Base-by-base conservation (phyloP, 2,113 vertebrate genomes). In the Xiphias gladius region DNA sequence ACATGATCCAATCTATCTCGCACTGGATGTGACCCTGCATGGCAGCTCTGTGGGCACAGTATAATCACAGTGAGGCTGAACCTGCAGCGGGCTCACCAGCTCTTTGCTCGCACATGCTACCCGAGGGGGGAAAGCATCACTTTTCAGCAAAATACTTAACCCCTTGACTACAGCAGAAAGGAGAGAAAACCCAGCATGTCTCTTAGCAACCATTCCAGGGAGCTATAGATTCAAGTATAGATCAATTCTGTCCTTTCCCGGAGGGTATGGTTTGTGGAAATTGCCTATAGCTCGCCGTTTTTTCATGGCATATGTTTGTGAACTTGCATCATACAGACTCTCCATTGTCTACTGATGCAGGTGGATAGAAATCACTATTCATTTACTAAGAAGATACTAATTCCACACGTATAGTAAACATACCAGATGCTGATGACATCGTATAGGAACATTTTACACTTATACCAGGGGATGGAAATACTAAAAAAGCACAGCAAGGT, bases 1-100 rank as follows among this genome's bases (percentile, higher is more conserved):
- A 71, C 73, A 79, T 75, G 84, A 90, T 73, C 88, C 84, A 82
- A 85, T 89, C 91, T 89, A 52, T 80, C 79, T 86, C 87, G 54
- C 43, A 30, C 59, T 71, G 61, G 61, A 79, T 79, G 1, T 83
- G 85, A 84, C 83, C 85, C 89, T 50, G 80, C 71, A 63, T 65
- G 85, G 83, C 83, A 74, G 79, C 84, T 89, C 86, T 35, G 72
- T 76, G 84, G 50, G 46, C 75, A 50, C 75, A 59, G 85, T 77
- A 82, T 88, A 83, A 89, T 90, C 90, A 87, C 71, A 67, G 80
- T 32, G 70, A 22, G 19, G 70, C 69, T 24, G 71, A 84, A 73
- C 76, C 65, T 65, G 72, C 70, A 62, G 79, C 30, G 39, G 73
- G 64, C 72, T 82, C 74, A n/a, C 76, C 55, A 67, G 68, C 72